phyloP scores from a whole-genome alignment of 2,797 vertebrate genomes.

The Sarcophilus harrisii region DNA sequence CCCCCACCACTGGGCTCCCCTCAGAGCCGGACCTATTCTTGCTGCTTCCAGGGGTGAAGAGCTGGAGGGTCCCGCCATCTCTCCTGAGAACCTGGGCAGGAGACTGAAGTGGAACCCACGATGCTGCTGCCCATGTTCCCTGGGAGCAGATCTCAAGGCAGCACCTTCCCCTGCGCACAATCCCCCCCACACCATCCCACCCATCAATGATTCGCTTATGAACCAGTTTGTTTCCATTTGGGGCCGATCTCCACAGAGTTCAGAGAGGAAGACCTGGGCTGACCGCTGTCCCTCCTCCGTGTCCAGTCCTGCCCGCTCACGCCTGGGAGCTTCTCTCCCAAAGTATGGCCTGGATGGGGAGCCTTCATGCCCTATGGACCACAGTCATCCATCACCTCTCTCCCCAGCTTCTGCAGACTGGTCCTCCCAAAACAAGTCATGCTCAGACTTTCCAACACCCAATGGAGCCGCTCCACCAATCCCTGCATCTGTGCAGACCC shows the following conservation, averaged over 20 bases:
- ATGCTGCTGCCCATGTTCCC: neutral
- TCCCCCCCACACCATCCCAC: neutral
- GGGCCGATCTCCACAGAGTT: neutral
- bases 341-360: neutral
- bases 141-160: neutral
- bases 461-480: neutral
- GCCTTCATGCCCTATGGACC: neutral
- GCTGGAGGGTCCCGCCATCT: neutral
- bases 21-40: neutral
- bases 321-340: neutral
- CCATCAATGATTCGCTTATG: neutral
- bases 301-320: neutral
- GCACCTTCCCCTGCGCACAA: neutral
- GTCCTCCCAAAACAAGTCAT: neutral
- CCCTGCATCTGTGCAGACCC: neutral
- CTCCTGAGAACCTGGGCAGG: neutral
- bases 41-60: conserved; percentile 12
- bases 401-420: neutral
- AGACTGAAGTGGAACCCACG: neutral
- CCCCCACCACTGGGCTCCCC: neutral
- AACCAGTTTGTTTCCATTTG: neutral
- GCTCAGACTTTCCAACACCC: neutral
- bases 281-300: neutral
- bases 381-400: neutral
- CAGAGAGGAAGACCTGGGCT: neutral